Percentiles rank a stretch among this genome's conserved stretches.
phyloP scores from a whole-genome alignment of 2,113 vertebrate genomes.

The Peucedramus taeniatus region DNA sequence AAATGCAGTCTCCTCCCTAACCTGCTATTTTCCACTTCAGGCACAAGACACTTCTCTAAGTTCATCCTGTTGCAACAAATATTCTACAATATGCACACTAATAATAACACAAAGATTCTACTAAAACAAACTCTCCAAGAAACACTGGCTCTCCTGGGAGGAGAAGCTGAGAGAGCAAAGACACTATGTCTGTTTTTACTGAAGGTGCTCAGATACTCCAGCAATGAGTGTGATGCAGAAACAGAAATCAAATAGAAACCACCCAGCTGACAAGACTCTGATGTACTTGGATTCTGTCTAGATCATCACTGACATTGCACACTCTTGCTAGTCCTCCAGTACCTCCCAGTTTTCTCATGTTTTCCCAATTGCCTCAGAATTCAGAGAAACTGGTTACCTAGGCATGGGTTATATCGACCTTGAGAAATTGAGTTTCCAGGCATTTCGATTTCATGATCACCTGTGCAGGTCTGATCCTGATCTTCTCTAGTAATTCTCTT shows the following conservation, averaged over 20 bases:
- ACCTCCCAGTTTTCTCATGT: background rate
- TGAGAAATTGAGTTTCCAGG: constrained; percentile 59
- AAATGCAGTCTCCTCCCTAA: background rate
- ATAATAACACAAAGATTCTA: background rate
- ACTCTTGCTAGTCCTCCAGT: background rate
- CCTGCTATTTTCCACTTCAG: background rate
- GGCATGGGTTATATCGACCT: background rate
- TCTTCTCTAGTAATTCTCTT: constrained; percentile 54
- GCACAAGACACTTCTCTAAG: background rate
- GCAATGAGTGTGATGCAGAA: background rate
- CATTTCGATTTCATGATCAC: constrained; percentile 54
- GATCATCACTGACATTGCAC: background rate
- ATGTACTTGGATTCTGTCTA: background rate
- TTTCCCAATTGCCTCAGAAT: background rate
- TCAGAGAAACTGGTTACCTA: background rate
- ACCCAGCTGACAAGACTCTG: background rate
- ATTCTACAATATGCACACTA: background rate
- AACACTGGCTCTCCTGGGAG: background rate
- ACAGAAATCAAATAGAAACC: background rate
- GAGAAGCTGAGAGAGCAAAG: background rate
- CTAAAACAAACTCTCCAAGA: background rate
- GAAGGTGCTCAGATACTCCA: background rate
- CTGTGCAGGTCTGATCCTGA: constrained; percentile 57
- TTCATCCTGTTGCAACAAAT: background rate
- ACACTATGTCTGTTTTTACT: background rate